A percentile compares a stretch with the other conserved stretches of the same genome.
phyloP scores from a whole-genome alignment of 1,140 invertebrate species.

The Macrocentrus cingulum region DNA sequence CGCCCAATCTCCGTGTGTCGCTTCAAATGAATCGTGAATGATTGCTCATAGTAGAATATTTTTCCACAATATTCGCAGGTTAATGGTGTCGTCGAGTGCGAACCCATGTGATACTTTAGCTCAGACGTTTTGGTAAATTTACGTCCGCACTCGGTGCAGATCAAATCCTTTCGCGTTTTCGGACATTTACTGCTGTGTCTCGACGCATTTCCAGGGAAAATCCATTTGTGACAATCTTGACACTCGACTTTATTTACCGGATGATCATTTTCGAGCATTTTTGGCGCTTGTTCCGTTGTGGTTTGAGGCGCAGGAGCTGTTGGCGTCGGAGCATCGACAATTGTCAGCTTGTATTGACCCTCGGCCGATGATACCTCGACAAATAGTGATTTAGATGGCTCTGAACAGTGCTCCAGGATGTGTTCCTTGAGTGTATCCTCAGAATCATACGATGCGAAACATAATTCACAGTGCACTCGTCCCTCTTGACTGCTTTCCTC shows the following conservation, averaged over 20 bases:
- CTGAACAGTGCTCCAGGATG: conserved; percentile 28
- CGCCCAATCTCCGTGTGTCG: conserved; percentile 43
- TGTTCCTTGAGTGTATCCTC: conserved; percentile 31
- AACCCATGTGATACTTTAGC: conserved; percentile 37
- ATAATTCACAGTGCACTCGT: conserved; percentile 35
- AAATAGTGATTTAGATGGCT: not conserved
- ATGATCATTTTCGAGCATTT: conserved; percentile 9
- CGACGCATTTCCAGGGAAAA: conserved; percentile 10
- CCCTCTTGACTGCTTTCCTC: too few species aligned
- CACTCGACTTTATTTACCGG: conserved; percentile 19
- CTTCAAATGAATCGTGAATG: conserved; percentile 55
- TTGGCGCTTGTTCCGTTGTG: not conserved
- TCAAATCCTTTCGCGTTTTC: not conserved
- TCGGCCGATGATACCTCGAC: not conserved
- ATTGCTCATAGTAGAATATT: conserved; percentile 50
- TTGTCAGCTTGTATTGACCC: not conserved
- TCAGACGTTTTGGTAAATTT: conserved; percentile 33
- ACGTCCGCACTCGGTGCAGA: conserved; percentile 35
- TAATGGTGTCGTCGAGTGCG: conserved; percentile 29
- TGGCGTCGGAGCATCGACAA: too few species aligned
- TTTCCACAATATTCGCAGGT: conserved; percentile 48
- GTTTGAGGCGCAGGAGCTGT: not conserved
- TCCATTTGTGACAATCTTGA: conserved; percentile 21
- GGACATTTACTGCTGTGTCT: conserved; percentile 20
- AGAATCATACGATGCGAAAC: conserved; percentile 25